Base-by-base conservation (phyloP, 2,888 invertebrate species). In the Elmis aenea region DNA sequence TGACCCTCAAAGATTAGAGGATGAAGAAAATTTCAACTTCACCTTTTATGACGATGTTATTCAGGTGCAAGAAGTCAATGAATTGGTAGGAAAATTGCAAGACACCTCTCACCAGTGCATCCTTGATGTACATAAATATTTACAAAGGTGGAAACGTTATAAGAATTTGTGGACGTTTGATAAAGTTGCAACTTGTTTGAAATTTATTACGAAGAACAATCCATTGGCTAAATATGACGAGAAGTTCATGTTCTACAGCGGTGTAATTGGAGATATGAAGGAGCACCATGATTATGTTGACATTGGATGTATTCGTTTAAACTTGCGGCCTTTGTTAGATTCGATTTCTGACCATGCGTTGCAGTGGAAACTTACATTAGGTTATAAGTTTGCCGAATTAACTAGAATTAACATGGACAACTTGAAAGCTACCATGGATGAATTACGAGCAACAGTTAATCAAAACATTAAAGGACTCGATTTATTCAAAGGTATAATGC, bases 401-500 rank as follows among this genome's bases (percentile, higher is more conserved):
- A 88, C 86, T 0, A 74, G 76, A 38, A 68, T 74, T 47, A 77
- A 74, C 50, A 87, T 91, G 78, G 68, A 72, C 24, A 73, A 76
- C 25, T 72, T 91, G 58, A 78, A 79, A 54, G 73, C 73, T 42
- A 77, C 76, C 50, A 81, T 92, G 31, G 80, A 83, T 59, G 54
- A 57, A 9, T 45, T 67, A 12, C 77, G 79, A 23, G 59, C 66
- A 35, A 80, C 85, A 32, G 74, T 92, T 15, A 83, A 88, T 51
- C 76, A 80, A 61, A 81, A 82, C 32, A 87, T 92, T 16, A 82
- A 78, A 52, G 83, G 83, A 3, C 66, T 92, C 24, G 85, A 85
- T 33, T 81, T 85, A 54, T 86, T 93, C 58, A 92, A 90, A 64
- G 69, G 79, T 39, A 85, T 93, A 2, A 83, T 93, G 81, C 82